Evolutionary conservation across 2,797 vertebrate species (phyloP), one percentile per base, ranked within the genome.

Genomic region (Phalanger gymnotis): DNA sequence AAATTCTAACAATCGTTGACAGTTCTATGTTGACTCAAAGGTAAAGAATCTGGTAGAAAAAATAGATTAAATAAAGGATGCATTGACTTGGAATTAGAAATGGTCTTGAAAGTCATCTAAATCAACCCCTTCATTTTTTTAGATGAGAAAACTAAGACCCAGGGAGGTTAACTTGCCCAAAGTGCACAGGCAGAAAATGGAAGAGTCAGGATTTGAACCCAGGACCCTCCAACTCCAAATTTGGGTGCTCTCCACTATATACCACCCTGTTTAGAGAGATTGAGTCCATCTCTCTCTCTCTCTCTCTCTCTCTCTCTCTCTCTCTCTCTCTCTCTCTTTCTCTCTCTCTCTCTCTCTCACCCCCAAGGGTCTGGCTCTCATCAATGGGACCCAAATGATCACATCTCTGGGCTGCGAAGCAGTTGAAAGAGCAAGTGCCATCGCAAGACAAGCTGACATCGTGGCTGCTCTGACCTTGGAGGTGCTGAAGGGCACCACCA

Each of bases 381-480:
- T 99, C 98, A 99, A 99, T 0, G 99, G 99, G 92, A 99, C 99
- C 0, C 99, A 99, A 97, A 99, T 99, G 99, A 99, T 99, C 98
- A 99, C 99, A 10, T 99, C 99, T 0, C 98, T 99, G 97, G 99
- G 99, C 55, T 99, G 99, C 0, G 99, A 99, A 98, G 99, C 99
- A 0, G 99, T 99, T 56, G 99, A 99, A 98, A 99, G 99, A 97
- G 99, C 99, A 0, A 98, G 97, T 94, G 99, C 99, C 0, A 99
- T 99, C 2, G 99, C 99, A 0, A 98, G 98, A 25, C 99, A 99
- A 98, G 99, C 99, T 2, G 99, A 99, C 96, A 99, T 99, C 13
- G 98, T 99, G 0, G 99, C 99, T n/a, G 99, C 99, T 94, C 99
- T 99, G 93, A 99, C 99, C 0, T 99, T 99, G 0, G 99, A 99